Conservation (phyloP, 2,797 vertebrate genomes). For the Rhinogobio ventralis region DNA sequence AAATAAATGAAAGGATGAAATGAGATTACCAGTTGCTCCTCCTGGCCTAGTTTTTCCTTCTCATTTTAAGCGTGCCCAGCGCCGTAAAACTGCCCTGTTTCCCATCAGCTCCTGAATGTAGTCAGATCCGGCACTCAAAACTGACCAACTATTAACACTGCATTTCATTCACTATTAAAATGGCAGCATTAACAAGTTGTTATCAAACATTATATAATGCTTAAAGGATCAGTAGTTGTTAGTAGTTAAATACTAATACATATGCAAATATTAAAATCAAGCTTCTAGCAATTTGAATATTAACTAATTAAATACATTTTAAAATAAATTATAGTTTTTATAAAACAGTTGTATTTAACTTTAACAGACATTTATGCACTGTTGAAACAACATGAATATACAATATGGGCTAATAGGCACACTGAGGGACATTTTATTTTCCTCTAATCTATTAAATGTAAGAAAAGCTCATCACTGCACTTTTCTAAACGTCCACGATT, state of each 20-base stretch:
- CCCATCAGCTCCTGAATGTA: background rate
- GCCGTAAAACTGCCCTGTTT: background rate
- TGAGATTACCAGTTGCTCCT: slow-evolving; percentile 61
- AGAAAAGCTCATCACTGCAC: too few species aligned
- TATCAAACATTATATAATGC: background rate
- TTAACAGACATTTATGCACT: too few species aligned
- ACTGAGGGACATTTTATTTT: too few species aligned
- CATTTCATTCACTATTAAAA: background rate
- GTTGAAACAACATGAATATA: too few species aligned
- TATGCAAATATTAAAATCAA: background rate
- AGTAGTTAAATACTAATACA: background rate
- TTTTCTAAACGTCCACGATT: too few species aligned
- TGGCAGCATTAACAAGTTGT: background rate
- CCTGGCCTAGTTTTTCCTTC: slow-evolving; percentile 50
- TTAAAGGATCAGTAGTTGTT: background rate
- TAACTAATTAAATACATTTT: background rate
- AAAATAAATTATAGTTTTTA: background rate
- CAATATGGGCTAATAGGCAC: too few species aligned
- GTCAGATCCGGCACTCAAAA: background rate
- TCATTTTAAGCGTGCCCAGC: background rate
- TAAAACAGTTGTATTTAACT: too few species aligned
- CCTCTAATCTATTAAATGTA: too few species aligned
- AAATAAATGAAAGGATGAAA: slow-evolving; percentile 50
- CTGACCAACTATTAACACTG: background rate
- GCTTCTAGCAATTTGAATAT: background rate